Base-by-base conservation (phyloP, 2,113 vertebrate genomes). In the Naja naja region DNA sequence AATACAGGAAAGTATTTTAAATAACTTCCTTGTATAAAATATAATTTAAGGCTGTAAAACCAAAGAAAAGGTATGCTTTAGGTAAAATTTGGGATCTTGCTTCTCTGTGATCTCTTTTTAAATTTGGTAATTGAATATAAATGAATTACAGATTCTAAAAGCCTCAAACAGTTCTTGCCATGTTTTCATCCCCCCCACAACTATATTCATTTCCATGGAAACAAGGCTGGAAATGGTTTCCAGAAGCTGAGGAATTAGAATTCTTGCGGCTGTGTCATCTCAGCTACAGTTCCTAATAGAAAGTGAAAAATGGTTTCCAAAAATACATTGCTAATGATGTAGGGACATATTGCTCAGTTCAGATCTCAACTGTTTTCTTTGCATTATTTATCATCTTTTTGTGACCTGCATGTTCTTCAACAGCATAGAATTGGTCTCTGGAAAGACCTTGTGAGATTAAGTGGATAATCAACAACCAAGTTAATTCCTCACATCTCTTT, bases 131-230 rank as follows among this genome's bases (percentile, higher is more conserved):
- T 1, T 8, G 0, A 91, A 45, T 87, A 93, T 74, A 94, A 94
- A 91, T 87, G 53, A 93, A 92, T 14, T 90, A 90, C 69, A 94
- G 14, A 90, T 8, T 49, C 91, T 85, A 91, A 91, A 52, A 39
- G 53, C 94, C 58, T 89, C 89, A 94, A 93, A 60, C 91, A 94
- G 94, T 47, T 43, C 45, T 43, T 89, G 60, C 53, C 87, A 47
- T 96, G 87, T 91, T 95, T 96, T 96, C 92, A 92, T 1, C 9
- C 58, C 58, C 25, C 25, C 0, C 11, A 53, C 0, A 94, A 69
- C 87, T 93, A 94, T 94, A 94, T 89, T 4, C 87, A 30, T 93
- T 96, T 95, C 74, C 69, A 95, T 87, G 93, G 90, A 85, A 95
- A 95, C 94, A 91, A 89, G 3, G 88, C 91, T 3, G 93, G 16